Conservation (phyloP, 2,113 vertebrate genomes). For the Procavia capensis region DNA sequence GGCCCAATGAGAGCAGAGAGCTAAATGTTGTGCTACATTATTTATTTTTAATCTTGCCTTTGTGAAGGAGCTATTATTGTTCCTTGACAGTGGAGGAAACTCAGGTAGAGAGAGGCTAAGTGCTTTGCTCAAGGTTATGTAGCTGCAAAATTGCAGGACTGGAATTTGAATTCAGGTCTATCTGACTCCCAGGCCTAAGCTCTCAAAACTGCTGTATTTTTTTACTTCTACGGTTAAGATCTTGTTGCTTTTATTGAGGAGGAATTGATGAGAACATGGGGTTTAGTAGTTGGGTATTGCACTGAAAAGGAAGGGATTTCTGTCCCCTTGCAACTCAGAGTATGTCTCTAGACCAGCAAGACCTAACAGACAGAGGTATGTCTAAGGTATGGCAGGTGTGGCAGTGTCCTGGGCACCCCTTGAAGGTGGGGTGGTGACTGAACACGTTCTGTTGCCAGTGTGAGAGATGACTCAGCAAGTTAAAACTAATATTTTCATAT, state of each 20-base stretch:
- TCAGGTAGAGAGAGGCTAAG: neutral
- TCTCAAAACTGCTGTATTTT: neutral
- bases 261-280: neutral
- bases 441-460: no score
- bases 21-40: neutral
- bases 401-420: no score
- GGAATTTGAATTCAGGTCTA: neutral
- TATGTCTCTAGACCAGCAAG: neutral
- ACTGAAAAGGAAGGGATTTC: neutral
- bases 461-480: no score
- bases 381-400: no score
- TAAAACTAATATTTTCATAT: no score
- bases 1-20: neutral
- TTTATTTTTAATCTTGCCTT: slow-evolving; percentile 34
- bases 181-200: neutral
- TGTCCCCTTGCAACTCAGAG: neutral
- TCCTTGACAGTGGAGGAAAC: neutral
- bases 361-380: neutral
- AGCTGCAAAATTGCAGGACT: neutral
- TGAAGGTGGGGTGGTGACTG: no score
- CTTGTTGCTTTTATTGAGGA: slow-evolving; percentile 15
- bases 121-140: neutral
- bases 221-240: neutral
- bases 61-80: neutral
- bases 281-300: neutral